These are phyloP conservation scores for Anniella stebbinsi DNA, from an alignment of 2,797 vertebrate species.

Conservation along the genomic window DNA sequence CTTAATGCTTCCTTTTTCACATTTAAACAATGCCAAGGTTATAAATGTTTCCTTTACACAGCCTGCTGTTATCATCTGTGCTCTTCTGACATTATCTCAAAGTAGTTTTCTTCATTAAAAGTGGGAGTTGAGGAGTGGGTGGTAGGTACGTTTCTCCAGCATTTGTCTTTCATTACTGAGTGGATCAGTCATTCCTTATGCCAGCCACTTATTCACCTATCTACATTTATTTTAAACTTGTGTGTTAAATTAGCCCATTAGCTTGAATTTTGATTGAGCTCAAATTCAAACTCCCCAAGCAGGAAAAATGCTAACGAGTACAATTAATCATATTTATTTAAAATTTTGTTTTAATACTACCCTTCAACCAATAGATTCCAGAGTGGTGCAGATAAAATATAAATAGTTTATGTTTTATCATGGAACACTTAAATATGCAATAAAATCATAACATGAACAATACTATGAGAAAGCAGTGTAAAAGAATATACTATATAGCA, in stretches of 20 bases:
- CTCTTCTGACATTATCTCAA: constrained; percentile 30
- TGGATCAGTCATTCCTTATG: not conserved
- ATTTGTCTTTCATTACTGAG: not conserved
- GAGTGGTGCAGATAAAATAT: not conserved
- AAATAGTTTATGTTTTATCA: not conserved
- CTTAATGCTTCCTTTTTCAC: not conserved
- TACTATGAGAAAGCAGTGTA: not conserved
- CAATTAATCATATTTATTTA: not conserved
- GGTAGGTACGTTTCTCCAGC: not conserved
- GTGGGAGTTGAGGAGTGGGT: not conserved
- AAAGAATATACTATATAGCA: not conserved
- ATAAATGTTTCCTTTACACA: constrained; percentile 20
- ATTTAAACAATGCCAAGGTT: constrained; percentile 23
- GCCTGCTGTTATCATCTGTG: constrained; percentile 16
- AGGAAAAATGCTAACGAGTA: not conserved
- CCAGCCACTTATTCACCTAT: not conserved
- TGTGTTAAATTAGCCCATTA: not conserved
- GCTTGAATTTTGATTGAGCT: not conserved
- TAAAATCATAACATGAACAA: not conserved
- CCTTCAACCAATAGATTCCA: not conserved
- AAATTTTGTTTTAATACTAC: too few species aligned
- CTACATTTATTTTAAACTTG: not conserved
- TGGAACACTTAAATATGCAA: not conserved
- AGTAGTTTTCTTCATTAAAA: constrained; percentile 4
- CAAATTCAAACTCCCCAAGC: not conserved